Evolutionary conservation across 2,113 vertebrate genomes (phyloP).

Genomic region (Hippoglossus stenolepis): DNA sequence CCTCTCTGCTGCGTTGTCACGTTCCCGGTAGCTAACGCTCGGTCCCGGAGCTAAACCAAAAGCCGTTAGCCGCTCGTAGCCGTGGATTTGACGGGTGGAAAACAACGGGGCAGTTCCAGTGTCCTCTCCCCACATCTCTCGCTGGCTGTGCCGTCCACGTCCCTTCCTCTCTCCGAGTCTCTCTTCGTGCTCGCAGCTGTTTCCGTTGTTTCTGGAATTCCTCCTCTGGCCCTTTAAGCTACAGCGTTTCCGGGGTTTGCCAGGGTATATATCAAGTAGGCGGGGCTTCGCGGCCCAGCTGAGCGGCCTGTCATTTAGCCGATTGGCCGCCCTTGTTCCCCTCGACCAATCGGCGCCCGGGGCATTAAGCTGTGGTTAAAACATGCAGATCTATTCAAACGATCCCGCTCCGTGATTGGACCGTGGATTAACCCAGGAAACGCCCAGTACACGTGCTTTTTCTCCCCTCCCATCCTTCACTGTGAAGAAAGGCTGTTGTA

Average conservation of each 20-base stretch:
- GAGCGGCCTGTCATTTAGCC: slow-evolving; percentile 76
- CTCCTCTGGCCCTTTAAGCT: slow-evolving; percentile 80
- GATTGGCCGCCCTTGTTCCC: slow-evolving; percentile 63
- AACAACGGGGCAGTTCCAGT: slow-evolving; percentile 5
- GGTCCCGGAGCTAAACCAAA: slow-evolving; percentile 27
- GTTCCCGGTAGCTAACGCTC: slow-evolving; percentile 41
- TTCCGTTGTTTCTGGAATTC: slow-evolving; percentile 73
- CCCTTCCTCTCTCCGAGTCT: slow-evolving; percentile 56
- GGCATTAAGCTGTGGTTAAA: not conserved
- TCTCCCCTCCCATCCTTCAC: slow-evolving; percentile 55
- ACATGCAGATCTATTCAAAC: slow-evolving; percentile 67
- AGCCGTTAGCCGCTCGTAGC: slow-evolving; percentile 5
- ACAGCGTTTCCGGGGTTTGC: slow-evolving; percentile 81
- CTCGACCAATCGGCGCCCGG: slow-evolving; percentile 53
- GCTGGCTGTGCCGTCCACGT: slow-evolving; percentile 45
- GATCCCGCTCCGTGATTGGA: slow-evolving; percentile 52
- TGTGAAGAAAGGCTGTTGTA: slow-evolving; percentile 20
- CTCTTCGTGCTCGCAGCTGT: slow-evolving; percentile 73
- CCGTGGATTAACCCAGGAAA: slow-evolving; percentile 26
- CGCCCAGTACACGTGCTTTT: slow-evolving; percentile 85
- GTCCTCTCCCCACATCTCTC: slow-evolving; percentile 54
- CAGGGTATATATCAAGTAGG: slow-evolving; percentile 43
- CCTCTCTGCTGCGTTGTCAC: slow-evolving; percentile 62
- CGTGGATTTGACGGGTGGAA: not conserved
- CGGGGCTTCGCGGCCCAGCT: slow-evolving; percentile 76